Evolutionary conservation across 2,888 invertebrate genomes (phyloP).

Genomic region (Lasioglossum lativentre): DNA sequence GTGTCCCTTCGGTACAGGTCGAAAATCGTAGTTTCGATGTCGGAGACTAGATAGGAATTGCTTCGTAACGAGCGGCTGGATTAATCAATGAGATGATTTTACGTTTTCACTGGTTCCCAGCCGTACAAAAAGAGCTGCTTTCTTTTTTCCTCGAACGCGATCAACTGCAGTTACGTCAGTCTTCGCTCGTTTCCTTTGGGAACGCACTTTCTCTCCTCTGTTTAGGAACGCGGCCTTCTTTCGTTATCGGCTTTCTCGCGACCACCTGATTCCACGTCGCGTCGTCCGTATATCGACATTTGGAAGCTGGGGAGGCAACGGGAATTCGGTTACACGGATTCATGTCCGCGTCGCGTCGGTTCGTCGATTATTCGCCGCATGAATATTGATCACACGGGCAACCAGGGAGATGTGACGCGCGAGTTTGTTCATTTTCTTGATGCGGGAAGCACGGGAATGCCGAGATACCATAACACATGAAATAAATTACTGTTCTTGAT

Average conservation of each 20-base stretch:
- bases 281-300: neutral
- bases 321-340: neutral
- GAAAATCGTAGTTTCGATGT: neutral
- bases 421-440: neutral
- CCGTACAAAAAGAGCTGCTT: neutral
- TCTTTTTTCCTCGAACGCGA: conserved; percentile 9
- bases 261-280: conserved; percentile 15
- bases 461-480: neutral
- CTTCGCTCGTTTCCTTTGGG: conserved; percentile 16
- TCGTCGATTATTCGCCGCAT: conserved; percentile 2
- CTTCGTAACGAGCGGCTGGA: neutral
- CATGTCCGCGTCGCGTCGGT: neutral
- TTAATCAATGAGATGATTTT: neutral
- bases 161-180: conserved; percentile 28
- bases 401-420: neutral
- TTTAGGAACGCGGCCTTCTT: conserved; percentile 30
- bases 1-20: neutral
- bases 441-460: neutral
- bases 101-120: neutral
- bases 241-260: conserved; percentile 16
- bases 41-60: neutral
- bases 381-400: conserved; percentile 6
- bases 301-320: neutral
- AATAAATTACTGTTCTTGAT: neutral
- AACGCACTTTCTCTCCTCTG: conserved; percentile 55